Conservation (phyloP, 2,797 vertebrate genomes). For the Falco columbarius region DNA sequence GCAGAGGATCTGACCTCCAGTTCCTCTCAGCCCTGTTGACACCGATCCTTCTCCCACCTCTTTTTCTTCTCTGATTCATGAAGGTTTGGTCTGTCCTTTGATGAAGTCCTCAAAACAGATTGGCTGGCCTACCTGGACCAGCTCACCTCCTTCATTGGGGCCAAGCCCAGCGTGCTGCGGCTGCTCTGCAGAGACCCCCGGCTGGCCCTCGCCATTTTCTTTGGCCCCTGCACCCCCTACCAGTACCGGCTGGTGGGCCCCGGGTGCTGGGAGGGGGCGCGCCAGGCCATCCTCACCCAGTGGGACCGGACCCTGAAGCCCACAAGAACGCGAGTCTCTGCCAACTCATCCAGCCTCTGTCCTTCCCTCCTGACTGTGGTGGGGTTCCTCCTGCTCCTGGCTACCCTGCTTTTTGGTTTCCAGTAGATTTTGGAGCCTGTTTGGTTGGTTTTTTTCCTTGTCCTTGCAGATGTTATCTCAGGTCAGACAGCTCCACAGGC, state of each 20-base stretch:
- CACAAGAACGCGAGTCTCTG: slow-evolving; percentile 76
- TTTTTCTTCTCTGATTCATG: background rate
- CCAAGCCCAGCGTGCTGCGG: slow-evolving; percentile 75
- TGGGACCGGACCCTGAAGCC: slow-evolving; percentile 81
- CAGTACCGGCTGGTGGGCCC: slow-evolving; percentile 85
- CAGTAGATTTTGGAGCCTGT: background rate
- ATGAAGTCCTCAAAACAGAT: slow-evolving; percentile 60
- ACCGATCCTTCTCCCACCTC: background rate
- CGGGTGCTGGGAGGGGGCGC: slow-evolving; percentile 83
- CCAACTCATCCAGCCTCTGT: background rate
- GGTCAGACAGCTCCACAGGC: background rate
- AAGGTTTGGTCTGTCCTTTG: slow-evolving; percentile 72
- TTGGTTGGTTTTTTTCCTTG: background rate
- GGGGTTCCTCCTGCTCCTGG: slow-evolving; percentile 67
- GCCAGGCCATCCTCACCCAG: slow-evolving; percentile 84
- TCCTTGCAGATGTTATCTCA: background rate
- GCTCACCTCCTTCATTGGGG: slow-evolving; percentile 77
- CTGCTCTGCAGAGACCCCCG: slow-evolving; percentile 81
- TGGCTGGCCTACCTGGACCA: slow-evolving; percentile 81
- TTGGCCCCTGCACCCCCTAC: slow-evolving; percentile 84
- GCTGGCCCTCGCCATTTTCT: slow-evolving; percentile 78
- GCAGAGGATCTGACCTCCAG: background rate
- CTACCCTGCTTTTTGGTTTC: slow-evolving; percentile 63
- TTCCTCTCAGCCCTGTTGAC: background rate
- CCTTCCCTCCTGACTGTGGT: slow-evolving; percentile 48